Conservation (phyloP, 2,888 invertebrate species). For the Endotricha flammealis region DNA sequence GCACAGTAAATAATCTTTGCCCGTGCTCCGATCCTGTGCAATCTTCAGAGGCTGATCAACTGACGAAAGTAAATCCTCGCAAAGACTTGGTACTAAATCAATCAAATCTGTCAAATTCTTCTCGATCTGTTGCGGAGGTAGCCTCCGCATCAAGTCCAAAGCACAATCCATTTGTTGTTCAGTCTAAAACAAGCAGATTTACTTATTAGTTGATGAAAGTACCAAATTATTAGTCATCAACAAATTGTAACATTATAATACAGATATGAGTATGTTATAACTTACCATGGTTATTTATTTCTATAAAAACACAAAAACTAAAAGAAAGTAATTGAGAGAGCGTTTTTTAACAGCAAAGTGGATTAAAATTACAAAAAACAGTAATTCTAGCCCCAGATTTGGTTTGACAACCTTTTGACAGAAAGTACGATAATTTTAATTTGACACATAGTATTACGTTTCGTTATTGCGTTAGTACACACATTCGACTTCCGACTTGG, state of each 20-base stretch:
- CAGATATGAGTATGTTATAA: conserved; percentile 6
- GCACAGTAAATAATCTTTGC: conserved; percentile 98
- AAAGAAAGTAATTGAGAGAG: conserved; percentile 21
- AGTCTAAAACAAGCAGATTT: conserved; percentile 79
- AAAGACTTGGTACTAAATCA: conserved; percentile 95
- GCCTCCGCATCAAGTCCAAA: conserved; percentile 97
- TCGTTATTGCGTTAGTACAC: too few relatives aligned
- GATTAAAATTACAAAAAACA: neutral
- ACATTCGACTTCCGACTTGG: neutral
- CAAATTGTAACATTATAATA: conserved; percentile 34
- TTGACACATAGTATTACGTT: too few relatives aligned
- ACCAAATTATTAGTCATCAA: conserved; percentile 69
- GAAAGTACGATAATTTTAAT: too few relatives aligned
- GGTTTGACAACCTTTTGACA: too few relatives aligned
- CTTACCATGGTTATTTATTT: conserved; percentile 40
- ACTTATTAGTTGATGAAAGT: conserved; percentile 35
- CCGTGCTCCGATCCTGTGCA: conserved; percentile 95
- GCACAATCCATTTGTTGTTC: conserved; percentile 99
- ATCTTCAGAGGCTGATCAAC: conserved; percentile 99
- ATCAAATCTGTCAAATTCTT: conserved; percentile 98
- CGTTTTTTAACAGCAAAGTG: neutral
- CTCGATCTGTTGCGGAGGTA: conserved; percentile 99
- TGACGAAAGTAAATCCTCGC: conserved; percentile 97
- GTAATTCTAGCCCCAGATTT: too few relatives aligned
- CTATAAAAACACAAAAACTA: conserved; percentile 15